Evolutionary conservation across 2,888 invertebrate genomes (phyloP).

Genomic region (Atrina japonica): DNA sequence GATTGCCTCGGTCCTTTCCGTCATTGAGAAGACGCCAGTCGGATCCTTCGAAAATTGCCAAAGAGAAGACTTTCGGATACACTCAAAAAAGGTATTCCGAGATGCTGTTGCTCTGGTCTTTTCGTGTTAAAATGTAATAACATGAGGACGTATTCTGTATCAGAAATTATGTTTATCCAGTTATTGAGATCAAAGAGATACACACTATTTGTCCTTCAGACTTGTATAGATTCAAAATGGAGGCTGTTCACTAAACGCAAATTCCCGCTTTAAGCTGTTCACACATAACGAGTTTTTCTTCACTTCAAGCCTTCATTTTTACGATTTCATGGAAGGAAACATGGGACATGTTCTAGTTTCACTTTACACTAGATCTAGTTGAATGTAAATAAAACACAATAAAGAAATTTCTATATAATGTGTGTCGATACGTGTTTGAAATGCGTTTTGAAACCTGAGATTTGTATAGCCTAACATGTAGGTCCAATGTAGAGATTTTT

Average conservation of each 20-base stretch:
- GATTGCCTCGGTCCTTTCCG: constrained; percentile 49
- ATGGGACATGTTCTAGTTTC: neutral
- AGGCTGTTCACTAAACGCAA: constrained; percentile 1
- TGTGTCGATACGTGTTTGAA: no score
- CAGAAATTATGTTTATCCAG: no score
- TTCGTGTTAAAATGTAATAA: neutral
- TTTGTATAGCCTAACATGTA: no score
- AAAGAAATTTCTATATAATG: no score
- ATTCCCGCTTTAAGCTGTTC: constrained; percentile 11
- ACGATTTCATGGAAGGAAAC: neutral
- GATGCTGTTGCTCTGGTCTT: neutral
- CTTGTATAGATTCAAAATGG: constrained; percentile 17
- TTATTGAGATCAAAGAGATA: no score
- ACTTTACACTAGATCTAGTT: neutral
- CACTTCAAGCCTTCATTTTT: no score
- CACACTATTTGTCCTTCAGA: no score
- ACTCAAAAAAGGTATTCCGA: constrained; percentile 47
- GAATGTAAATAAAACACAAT: no score
- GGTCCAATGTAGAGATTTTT: no score
- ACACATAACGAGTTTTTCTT: no score
- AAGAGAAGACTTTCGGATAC: constrained; percentile 33
- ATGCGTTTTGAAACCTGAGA: no score
- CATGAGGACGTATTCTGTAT: no score
- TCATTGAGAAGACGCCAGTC: constrained; percentile 36
- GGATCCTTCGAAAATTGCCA: constrained; percentile 27